Evolutionary conservation across 2,888 invertebrate species (phyloP).

Genomic region (Rhingia rostrata): DNA sequence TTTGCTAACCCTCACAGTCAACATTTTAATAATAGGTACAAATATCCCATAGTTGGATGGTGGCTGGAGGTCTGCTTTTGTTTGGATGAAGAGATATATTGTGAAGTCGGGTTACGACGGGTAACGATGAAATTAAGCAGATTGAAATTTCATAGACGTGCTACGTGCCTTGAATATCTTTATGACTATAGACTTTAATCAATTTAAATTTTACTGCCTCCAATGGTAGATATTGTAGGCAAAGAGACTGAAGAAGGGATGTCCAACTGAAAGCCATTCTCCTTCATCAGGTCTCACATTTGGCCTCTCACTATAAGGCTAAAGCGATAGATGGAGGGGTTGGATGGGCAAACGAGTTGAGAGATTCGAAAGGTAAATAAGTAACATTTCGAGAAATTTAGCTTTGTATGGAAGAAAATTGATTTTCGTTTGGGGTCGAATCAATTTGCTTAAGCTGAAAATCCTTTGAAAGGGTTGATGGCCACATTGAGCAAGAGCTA

Average conservation of each 20-base stretch:
- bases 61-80: slow-evolving; percentile 26
- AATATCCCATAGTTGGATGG: neutral
- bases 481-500: slow-evolving; percentile 39
- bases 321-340: neutral
- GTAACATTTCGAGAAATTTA: slow-evolving; percentile 40
- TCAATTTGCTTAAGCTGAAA: slow-evolving; percentile 69
- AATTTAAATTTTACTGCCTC: slow-evolving; percentile 45
- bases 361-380: slow-evolving; percentile 40
- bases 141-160: slow-evolving; percentile 34
- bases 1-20: slow-evolving; percentile 20
- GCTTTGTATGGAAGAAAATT: slow-evolving; percentile 51
- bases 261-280: neutral
- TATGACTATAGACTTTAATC: slow-evolving; percentile 60
- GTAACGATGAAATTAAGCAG: slow-evolving; percentile 44
- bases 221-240: neutral
- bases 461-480: slow-evolving; percentile 63
- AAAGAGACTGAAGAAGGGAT: neutral
- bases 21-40: slow-evolving; percentile 31
- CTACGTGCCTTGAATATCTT: slow-evolving; percentile 61
- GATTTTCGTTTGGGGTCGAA: slow-evolving; percentile 64
- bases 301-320: slow-evolving; percentile 17
- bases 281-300: slow-evolving; percentile 19
- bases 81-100: slow-evolving; percentile 17
- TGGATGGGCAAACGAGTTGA: neutral
- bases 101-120: neutral